Base-by-base conservation (phyloP, 2,888 invertebrate species). In the Eristalinus aeneus region DNA sequence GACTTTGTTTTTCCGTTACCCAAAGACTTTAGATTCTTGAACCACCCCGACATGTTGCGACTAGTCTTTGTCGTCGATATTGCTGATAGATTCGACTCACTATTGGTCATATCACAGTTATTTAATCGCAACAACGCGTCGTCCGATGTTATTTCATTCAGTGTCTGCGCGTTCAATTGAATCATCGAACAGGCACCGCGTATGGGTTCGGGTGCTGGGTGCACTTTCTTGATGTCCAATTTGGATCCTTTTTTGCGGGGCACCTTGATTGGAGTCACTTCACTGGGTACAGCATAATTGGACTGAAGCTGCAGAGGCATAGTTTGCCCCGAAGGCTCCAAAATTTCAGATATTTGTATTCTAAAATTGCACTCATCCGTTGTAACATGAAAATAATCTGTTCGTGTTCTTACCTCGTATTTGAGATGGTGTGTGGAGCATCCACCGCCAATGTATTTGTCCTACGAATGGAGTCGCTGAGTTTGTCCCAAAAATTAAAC, bases 401-500 rank as follows among this genome's bases (percentile, higher is more conserved):
- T 22, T 23, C 27, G 6, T 4, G 16, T 9, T 0, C 46, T 64
- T 76, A 86, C 85, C 73, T 77, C 60, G 81, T 76, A 10, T 31
- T 1, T 4, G 16, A 8, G 20, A 16, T 16, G 10, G 27, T 46
- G 0, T 34, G 58, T 0, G 46, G 0, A 5, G 10, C n/a, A 8
- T 54, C 39, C n/a, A 85, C 83, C 16, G 75, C 9, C 8, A 79
- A 31, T 3, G 86, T 76, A 68, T 89, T 89, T 3, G 90, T 80
- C 60, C 89, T 90, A 63, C 90, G 89, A 78, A 92, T 90, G 0
- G 96, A 95, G 83, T 94, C 93, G 39, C 93, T 92, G 27, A 97
- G 92, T 89, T 94, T 95, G 8, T 94, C 94, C 96, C 96, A 97
- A 92, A 96, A 96, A 91, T 96, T 94, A 89, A 94, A 95, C 8